A percentile compares a stretch with the other conserved stretches of the same genome.
Conservation (phyloP, 2,113 vertebrate species). For the Alectura lathami region DNA sequence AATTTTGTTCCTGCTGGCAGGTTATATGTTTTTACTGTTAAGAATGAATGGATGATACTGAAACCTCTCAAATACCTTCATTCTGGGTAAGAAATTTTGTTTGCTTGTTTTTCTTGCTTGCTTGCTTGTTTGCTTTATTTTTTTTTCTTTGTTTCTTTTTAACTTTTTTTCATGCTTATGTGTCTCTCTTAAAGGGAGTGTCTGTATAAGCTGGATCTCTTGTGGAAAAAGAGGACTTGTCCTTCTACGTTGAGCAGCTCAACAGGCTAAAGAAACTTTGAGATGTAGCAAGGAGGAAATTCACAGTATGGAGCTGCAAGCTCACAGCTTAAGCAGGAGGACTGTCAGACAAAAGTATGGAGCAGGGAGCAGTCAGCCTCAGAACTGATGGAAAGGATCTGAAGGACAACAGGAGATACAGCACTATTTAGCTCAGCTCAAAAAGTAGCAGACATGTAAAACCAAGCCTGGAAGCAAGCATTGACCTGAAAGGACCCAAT, state of each 20-base stretch:
- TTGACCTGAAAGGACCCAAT: background rate
- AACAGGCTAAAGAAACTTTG: background rate
- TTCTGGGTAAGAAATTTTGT: background rate
- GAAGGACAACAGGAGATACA: background rate
- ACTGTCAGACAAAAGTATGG: accelerated
- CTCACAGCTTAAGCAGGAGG: background rate
- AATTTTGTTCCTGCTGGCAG: background rate
- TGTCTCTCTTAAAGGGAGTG: background rate
- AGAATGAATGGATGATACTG: background rate
- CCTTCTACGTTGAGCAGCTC: background rate
- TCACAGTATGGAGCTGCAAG: background rate
- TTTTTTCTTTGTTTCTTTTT: background rate
- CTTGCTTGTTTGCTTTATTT: background rate
- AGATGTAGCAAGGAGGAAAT: background rate
- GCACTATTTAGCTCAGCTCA: background rate
- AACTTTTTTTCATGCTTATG: background rate
- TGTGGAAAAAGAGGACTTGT: background rate
- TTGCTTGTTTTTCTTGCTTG: background rate
- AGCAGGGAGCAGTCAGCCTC: background rate
- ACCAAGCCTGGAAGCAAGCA: background rate
- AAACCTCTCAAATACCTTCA: background rate
- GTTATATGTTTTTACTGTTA: background rate
- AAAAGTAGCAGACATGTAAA: background rate
- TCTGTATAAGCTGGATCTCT: background rate
- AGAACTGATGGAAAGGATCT: background rate